Conservation (phyloP, 2,113 vertebrate genomes). For the Laticauda laticaudata region DNA sequence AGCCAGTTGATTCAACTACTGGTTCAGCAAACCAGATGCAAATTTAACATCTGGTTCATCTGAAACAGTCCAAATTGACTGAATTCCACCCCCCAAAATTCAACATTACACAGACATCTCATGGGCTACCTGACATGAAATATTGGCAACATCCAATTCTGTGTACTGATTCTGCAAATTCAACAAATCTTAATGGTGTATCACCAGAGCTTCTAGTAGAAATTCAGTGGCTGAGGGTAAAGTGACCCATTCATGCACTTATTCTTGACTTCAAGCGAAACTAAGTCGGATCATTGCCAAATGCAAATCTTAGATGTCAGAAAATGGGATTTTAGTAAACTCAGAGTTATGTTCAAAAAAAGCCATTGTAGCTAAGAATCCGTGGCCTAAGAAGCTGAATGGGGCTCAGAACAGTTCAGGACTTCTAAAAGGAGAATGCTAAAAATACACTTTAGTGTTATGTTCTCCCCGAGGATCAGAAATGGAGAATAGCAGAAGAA, state of each 20-base stretch:
- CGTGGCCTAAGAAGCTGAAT: not conserved
- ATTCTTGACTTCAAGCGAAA: not conserved
- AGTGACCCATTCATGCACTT: not conserved
- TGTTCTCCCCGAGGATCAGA: not conserved
- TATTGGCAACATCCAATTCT: not conserved
- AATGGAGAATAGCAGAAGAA: not conserved
- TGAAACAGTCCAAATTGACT: too few species aligned
- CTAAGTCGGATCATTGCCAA: not conserved
- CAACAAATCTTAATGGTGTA: not conserved
- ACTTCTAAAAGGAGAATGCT: not conserved
- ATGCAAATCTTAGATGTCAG: not conserved
- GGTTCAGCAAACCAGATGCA: too few species aligned
- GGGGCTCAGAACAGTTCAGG: not conserved
- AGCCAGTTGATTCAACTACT: too few species aligned
- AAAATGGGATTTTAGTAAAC: not conserved
- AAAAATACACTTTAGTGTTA: not conserved
- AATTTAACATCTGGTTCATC: too few species aligned
- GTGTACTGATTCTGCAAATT: not conserved
- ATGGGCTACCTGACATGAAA: not conserved
- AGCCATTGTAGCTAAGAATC: not conserved
- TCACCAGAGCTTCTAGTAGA: not conserved
- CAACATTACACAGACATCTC: not conserved
- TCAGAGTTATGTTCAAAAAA: not conserved
- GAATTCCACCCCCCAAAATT: not conserved
- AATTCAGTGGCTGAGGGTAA: not conserved